Evolutionary conservation across 1,140 invertebrate genomes (phyloP).

Genomic region (Zaprionus nigranus): DNA sequence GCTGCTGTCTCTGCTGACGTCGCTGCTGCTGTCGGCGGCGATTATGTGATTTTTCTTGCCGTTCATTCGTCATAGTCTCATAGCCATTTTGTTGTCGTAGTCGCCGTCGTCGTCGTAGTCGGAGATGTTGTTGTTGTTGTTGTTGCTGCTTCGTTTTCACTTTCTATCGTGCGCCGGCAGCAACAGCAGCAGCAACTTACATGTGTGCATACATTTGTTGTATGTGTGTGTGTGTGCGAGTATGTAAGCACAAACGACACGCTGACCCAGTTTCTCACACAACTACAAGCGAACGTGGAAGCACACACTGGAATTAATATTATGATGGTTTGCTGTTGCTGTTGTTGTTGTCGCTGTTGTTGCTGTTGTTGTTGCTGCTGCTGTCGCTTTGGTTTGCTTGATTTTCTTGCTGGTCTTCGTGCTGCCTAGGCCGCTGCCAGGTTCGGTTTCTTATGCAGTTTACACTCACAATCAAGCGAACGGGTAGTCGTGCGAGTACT

Average conservation of each 20-base stretch:
- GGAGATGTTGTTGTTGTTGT: conserved; percentile 25
- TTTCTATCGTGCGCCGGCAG: conserved; percentile 74
- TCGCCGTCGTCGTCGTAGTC: conserved; percentile 49
- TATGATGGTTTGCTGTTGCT: conserved; percentile 70
- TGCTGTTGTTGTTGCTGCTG: conserved; percentile 38
- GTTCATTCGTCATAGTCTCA: conserved; percentile 68
- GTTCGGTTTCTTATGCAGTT: conserved; percentile 70
- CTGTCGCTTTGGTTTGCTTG: conserved; percentile 70
- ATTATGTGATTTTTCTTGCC: conserved; percentile 82
- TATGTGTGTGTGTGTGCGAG: conserved; percentile 30
- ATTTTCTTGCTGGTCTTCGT: conserved; percentile 70
- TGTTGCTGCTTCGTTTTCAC: conserved; percentile 76
- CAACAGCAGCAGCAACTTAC: conserved; percentile 68
- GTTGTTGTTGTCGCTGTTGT: conserved; percentile 37
- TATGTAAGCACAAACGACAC: conserved; percentile 71
- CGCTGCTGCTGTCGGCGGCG: conserved; percentile 47
- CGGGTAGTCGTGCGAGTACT: conserved; percentile 22
- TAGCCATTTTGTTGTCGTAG: conserved; percentile 81
- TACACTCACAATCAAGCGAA: conserved; percentile 26
- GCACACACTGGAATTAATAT: conserved; percentile 83
- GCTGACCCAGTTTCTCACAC: conserved; percentile 82
- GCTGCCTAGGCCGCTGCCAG: conserved; percentile 43
- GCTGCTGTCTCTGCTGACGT: conserved; percentile 36
- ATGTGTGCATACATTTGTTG: conserved; percentile 76
- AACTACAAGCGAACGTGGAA: conserved; percentile 69